Base-by-base conservation (phyloP, 2,888 invertebrate genomes). In the Amiota communis region DNA sequence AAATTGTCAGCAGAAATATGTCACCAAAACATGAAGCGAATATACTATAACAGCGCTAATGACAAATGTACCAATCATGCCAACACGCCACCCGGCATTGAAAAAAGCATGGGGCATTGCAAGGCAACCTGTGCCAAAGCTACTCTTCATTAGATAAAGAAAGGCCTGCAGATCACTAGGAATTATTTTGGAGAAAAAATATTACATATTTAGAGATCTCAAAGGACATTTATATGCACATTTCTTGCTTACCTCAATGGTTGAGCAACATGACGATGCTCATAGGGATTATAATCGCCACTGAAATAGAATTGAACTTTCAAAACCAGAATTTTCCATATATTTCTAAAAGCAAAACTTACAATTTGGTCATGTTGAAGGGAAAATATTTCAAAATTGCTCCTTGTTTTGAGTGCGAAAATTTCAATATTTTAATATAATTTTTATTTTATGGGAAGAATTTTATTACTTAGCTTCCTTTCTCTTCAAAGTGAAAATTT, bases 41-140 rank as follows among this genome's bases (percentile, higher is more conserved):
- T 97, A 97, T 56, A 96, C 94, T 87, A 96, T 94, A 36, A 98
- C 91, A 51, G 92, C 87, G 72, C 96, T 97, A 61, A 97, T 94
- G 23, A 96, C 78, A 63, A 96, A 87, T 0, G 97, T 94, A n/a
- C 94, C 94, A 64, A 95, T 88, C 49, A 94, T 90, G 11, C 97
- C 97, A 36, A 94, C 93, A 77, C 94, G 89, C 59, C 97, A 92
- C 0, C 98, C 98, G 4, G 97, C 92, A 87, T 96, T 93, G 79
- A 93, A 92, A 89, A 97, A 96, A n/a, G 97, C 98, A 85, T 95
- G 93, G 9, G 98, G 98, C 95, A 98, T 95, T 10, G 98, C 98
- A 78, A 98, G 90, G 79, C 98, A 95, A 0, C 98, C 98, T 0
- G 98, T 98, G 1, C 98, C 98, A 74, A 98, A 91, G 86, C 97